Evolutionary conservation across 2,113 vertebrate genomes (phyloP), one percentile per base, ranked within the genome.

Genomic region (Cnemophilus loriae): DNA sequence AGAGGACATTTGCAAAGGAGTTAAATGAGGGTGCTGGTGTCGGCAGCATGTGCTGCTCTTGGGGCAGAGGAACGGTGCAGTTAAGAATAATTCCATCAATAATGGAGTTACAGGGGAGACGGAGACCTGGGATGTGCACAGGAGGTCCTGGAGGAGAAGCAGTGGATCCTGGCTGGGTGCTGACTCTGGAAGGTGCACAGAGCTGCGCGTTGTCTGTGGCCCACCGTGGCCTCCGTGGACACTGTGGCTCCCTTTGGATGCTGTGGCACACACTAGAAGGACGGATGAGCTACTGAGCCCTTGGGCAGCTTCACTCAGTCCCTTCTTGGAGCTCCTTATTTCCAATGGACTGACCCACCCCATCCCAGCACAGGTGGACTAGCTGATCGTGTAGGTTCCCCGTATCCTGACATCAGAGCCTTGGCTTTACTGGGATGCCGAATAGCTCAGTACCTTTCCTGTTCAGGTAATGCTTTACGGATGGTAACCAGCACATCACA

Each of bases 41-140:
- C 3, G 3, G 18, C 41, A 44, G 55, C 23, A 10, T 1, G 0
- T 5, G 4, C 30, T 12, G 28, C 44, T 1, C 37, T 12, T 2
- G 0, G 3, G 46, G 26, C 30, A 16, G 39, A 21, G 3, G 12
- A 37, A 28, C 0, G 1, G 23, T 26, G 26, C 10, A 1, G 46
- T 9, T 21, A 33, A 39, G 60, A 67, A 22, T 33, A 24, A 28
- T 18, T 6, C 13, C 26, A 30, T 32, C 55, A 1, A 0, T 19
- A 30, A 30, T 0, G 30, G 80, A 57, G 18, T 3, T 17, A 11
- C 24, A 14, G 14, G 9, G 21, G 11, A 28, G 30, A 7, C 0
- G 4, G 35, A 23, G 71, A 64, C 53, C 67, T 56, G 75, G 57
- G 57, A 23, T 10, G 26, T 1, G 0, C 2, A 6, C 86, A 33